A percentile compares a stretch with the other conserved stretches of the same genome.
These are phyloP conservation scores for Ploceus nigricollis DNA, from an alignment of 2,113 vertebrate species.

Conservation along the genomic window DNA sequence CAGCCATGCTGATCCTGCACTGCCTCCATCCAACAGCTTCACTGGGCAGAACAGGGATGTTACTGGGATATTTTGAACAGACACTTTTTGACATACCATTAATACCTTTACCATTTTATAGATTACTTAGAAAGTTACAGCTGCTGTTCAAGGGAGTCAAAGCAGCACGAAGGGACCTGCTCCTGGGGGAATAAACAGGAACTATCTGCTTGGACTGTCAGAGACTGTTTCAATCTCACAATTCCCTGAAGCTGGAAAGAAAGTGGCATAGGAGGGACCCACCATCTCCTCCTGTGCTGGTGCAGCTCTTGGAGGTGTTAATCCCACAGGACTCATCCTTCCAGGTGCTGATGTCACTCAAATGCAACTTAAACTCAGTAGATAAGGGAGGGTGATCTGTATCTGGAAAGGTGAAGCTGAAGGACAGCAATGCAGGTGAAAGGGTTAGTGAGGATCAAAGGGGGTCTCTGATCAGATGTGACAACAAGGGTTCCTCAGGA, in stretches of 20 bases:
- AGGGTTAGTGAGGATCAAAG: neutral
- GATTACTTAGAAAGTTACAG: neutral
- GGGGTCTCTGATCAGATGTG: neutral
- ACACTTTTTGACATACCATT: fast-evolving
- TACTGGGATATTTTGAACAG: neutral
- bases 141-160: neutral
- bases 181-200: neutral
- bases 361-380: neutral
- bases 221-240: neutral
- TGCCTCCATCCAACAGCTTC: neutral
- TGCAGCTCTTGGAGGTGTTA: neutral
- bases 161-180: neutral
- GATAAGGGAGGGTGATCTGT: neutral
- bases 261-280: neutral
- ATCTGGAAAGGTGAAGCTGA: neutral
- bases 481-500: neutral
- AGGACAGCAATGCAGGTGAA: fast-evolving
- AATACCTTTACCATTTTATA: neutral
- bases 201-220: neutral
- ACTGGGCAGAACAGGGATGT: neutral
- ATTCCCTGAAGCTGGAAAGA: neutral
- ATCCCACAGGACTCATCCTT: neutral
- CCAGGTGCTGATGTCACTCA: neutral
- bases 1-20: neutral
- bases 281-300: neutral